Evolutionary conservation across 2,888 invertebrate species (phyloP).

Genomic region (Ichneumoninae sp.): DNA sequence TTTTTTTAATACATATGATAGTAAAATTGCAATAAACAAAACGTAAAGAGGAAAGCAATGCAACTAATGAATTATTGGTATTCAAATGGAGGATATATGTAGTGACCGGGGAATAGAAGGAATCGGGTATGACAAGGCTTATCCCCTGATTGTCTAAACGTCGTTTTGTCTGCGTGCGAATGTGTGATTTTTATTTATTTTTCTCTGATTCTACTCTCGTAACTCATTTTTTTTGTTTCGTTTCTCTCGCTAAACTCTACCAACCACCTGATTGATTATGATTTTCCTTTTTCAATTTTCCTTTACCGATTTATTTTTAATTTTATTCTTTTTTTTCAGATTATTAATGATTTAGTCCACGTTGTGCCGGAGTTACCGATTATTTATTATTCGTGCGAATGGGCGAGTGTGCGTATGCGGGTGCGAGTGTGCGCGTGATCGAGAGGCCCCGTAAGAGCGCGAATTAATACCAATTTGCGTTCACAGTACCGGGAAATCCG

Average conservation of each 20-base stretch:
- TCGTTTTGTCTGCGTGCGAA: constrained; percentile 65
- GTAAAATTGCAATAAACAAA: constrained; percentile 49
- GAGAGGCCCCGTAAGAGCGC: constrained; percentile 38
- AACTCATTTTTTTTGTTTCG: not conserved
- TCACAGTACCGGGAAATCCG: constrained; percentile 98
- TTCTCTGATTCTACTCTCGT: constrained; percentile 15
- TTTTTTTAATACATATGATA: constrained; percentile 60
- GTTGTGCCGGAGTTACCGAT: constrained; percentile 36
- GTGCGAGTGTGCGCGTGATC: constrained; percentile 70
- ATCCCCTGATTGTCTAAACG: constrained; percentile 73
- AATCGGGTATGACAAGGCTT: constrained; percentile 76
- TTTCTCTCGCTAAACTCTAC: not conserved
- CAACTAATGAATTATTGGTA: constrained; percentile 82
- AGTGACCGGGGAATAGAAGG: constrained; percentile 53
- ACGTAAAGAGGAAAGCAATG: constrained; percentile 60
- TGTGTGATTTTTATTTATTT: constrained; percentile 41
- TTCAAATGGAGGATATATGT: constrained; percentile 83
- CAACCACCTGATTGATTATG: not conserved
- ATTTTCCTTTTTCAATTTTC: constrained; percentile 18
- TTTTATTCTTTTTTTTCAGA: constrained; percentile 60
- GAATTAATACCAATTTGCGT: constrained; percentile 80
- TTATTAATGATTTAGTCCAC: not conserved
- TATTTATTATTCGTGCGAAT: constrained; percentile 63
- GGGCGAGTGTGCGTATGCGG: constrained; percentile 63
- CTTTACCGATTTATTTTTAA: constrained; percentile 30